These are phyloP conservation scores for Magallana ariakensis DNA, from an alignment of 1,140 invertebrate species.

Conservation along the genomic window DNA sequence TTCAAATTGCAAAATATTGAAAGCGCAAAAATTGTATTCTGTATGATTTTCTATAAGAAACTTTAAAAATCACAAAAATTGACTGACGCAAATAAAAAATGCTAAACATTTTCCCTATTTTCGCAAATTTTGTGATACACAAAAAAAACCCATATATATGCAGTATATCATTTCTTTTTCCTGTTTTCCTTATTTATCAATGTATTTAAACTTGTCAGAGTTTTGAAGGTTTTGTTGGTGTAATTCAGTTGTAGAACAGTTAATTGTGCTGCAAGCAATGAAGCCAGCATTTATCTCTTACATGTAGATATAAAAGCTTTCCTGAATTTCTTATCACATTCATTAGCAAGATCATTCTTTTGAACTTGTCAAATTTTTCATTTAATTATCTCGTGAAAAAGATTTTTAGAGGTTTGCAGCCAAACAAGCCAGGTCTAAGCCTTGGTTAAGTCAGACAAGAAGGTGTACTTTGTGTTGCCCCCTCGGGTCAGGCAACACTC, in stretches of 20 bases:
- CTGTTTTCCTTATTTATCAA: too few species aligned
- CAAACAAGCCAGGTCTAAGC: neutral
- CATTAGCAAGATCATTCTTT: conserved; percentile 18
- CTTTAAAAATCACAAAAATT: too few species aligned
- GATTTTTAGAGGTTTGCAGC: neutral
- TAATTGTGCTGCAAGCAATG: conserved; percentile 9
- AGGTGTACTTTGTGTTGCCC: neutral
- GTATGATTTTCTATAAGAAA: too few species aligned
- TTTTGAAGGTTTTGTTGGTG: conserved; percentile 8
- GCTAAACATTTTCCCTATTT: too few species aligned
- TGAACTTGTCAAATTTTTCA: conserved; percentile 30
- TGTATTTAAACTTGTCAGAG: neutral
- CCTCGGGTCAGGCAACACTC: neutral
- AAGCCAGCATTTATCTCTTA: conserved; percentile 6
- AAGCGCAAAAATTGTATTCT: too few species aligned
- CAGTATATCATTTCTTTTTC: too few species aligned
- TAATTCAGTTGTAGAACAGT: neutral
- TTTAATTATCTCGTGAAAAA: conserved; percentile 17
- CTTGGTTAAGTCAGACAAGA: neutral
- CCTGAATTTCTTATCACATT: conserved; percentile 3
- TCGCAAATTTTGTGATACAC: too few species aligned
- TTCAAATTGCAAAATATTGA: too few species aligned
- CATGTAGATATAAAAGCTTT: neutral
- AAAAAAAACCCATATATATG: too few species aligned
- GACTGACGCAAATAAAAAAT: too few species aligned